Evolutionary conservation across 2,797 vertebrate species (phyloP), one percentile per base, ranked within the genome.

Genomic region (Myotis daubentonii): DNA sequence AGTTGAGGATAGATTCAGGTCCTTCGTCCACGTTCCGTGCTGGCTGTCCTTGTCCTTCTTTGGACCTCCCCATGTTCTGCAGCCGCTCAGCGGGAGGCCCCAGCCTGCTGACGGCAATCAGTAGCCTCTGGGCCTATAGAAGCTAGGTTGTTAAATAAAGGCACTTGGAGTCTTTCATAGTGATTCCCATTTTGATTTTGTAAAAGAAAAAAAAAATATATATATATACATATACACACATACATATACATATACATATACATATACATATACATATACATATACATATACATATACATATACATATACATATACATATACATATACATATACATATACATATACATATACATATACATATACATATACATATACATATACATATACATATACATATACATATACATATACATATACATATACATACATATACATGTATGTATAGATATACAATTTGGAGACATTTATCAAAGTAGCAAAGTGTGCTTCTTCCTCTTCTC

Each of bases 81-180:
- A 23, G 28, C 6, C 1, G 0, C 11, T 19, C 3, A 1, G 6
- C 47, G 51, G 6, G 25, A 57, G 0, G 0, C 8, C 19, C 66
- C 17, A 1, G 36, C 38, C 47, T 6, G 30, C 55, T 44, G 51
- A 68, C 33, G 12, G 6, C 30, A 15, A 11, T 19, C 13, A n/a
- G 19, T 25, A 25, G 20, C 22, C 53, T 30, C 15, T 6, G 1
- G 30, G 19, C 80, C 33, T 8, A 3, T 12, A 49, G 6, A 66
- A 72, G 25, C 19, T 8, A 70, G 13, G 5, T 0, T 57, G 38
- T 49, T 55, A 74, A 60, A 17, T 12, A n/a, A 44, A 70, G 7
- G 28, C 28, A 49, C 19, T 30, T 3, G 11, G 3, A 47, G 5
- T 33, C 55, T 62, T 71, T 71, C 47, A 16, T 5, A 41, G 16